Evolutionary conservation across 2,113 vertebrate species (phyloP).

Genomic region (Macroglossus sobrinus): DNA sequence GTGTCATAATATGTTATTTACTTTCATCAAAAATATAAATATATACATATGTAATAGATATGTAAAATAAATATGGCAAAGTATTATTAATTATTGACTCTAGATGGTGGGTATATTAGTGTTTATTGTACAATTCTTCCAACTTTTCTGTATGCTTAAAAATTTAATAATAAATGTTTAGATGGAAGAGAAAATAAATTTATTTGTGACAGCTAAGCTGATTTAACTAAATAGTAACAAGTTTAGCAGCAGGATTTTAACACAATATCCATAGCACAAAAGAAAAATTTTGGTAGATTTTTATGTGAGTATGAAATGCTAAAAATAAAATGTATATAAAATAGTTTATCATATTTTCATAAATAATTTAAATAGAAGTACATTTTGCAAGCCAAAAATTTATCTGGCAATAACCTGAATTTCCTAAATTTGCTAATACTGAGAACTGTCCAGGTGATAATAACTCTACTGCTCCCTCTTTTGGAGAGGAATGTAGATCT

Average conservation of each 20-base stretch:
- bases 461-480: conserved; percentile 42
- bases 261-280: background rate
- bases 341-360: background rate
- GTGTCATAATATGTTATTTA: background rate
- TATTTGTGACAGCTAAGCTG: background rate
- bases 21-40: background rate
- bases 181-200: conserved; percentile 17
- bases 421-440: background rate
- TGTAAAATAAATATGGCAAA: background rate
- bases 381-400: background rate
- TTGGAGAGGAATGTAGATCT: conserved; percentile 30
- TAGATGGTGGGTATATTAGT: background rate
- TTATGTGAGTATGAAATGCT: background rate
- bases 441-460: background rate
- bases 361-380: conserved; percentile 34
- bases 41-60: background rate
- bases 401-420: conserved; percentile 17
- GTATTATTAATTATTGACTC: background rate
- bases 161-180: background rate
- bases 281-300: background rate
- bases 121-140: background rate
- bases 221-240: conserved; percentile 45
- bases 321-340: background rate
- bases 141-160: background rate
- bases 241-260: background rate